Percentiles rank a stretch among this genome's conserved stretches.
These are phyloP conservation scores for Macrosiphum euphorbiae DNA, from an alignment of 2,888 invertebrate species.

Conservation along the genomic window DNA sequence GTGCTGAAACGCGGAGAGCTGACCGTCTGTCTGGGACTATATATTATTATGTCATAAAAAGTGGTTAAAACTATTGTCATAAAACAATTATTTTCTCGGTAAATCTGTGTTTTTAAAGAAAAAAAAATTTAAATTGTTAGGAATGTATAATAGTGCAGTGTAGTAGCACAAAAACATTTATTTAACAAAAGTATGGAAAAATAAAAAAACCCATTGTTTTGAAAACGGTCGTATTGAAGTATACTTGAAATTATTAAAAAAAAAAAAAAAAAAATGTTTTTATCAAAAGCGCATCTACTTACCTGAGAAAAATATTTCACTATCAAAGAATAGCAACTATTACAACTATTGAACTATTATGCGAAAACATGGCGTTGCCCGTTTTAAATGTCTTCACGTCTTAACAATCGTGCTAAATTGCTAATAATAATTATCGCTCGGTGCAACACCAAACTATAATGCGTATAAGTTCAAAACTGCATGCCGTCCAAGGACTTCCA, in stretches of 20 bases:
- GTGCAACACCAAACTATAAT: background rate
- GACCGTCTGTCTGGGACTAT: background rate
- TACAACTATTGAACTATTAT: background rate
- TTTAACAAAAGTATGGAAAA: background rate
- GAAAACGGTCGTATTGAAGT: background rate
- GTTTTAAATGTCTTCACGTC: background rate
- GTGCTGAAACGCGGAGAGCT: background rate
- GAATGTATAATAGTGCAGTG: background rate
- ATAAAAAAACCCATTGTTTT: background rate
- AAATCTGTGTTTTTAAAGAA: background rate
- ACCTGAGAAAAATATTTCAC: background rate
- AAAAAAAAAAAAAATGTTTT: too few species aligned
- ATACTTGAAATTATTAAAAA: background rate
- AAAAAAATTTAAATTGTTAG: background rate
- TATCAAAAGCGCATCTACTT: background rate
- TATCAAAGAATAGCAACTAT: background rate
- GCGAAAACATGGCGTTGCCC: background rate
- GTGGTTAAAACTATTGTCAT: background rate
- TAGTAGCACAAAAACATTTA: background rate
- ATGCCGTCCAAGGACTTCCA: background rate
- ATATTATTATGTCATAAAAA: background rate
- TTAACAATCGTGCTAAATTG: background rate
- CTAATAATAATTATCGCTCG: background rate
- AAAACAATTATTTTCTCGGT: background rate
- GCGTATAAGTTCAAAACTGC: background rate